phyloP scores from a whole-genome alignment of 1,140 invertebrate species.

The Subanguina moxae region DNA sequence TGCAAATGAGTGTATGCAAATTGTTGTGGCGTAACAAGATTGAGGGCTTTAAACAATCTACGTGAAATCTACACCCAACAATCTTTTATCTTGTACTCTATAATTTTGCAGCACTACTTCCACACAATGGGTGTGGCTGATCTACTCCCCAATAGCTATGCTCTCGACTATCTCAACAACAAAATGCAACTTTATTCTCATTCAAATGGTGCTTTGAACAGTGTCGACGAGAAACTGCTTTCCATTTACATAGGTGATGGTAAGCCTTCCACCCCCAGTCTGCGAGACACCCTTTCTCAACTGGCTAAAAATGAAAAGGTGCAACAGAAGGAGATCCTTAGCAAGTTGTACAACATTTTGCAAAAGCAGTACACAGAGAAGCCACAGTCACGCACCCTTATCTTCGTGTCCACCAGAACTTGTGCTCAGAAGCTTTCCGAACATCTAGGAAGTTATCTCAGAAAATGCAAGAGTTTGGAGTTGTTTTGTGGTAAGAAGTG shows the following conservation, averaged over 20 bases:
- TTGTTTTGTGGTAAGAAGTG: neutral
- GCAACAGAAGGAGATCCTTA: constrained; percentile 22
- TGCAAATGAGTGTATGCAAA: no score
- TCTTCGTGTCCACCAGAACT: constrained; percentile 40
- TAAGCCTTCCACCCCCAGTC: no score
- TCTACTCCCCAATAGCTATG: constrained; percentile 32
- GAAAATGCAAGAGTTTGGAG: neutral
- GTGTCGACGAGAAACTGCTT: no score
- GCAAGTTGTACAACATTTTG: constrained; percentile 24
- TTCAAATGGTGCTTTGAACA: no score
- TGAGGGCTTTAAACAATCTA: no score
- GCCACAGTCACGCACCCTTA: constrained; percentile 34
- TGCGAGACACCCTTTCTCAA: neutral
- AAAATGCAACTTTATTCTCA: constrained; percentile 25
- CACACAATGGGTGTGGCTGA: constrained; percentile 38
- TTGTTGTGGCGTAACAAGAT: no score
- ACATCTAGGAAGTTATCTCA: constrained; percentile 13
- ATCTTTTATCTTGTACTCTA: neutral
- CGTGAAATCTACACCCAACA: no score
- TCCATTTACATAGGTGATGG: no score
- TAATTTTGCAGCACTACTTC: constrained; percentile 28
- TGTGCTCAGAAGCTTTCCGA: constrained; percentile 18
- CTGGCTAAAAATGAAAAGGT: neutral
- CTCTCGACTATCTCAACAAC: constrained; percentile 27
- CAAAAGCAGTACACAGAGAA: constrained; percentile 27